Base-by-base conservation (phyloP, 1,140 invertebrate species). In the Muscidifurax raptorellus region DNA sequence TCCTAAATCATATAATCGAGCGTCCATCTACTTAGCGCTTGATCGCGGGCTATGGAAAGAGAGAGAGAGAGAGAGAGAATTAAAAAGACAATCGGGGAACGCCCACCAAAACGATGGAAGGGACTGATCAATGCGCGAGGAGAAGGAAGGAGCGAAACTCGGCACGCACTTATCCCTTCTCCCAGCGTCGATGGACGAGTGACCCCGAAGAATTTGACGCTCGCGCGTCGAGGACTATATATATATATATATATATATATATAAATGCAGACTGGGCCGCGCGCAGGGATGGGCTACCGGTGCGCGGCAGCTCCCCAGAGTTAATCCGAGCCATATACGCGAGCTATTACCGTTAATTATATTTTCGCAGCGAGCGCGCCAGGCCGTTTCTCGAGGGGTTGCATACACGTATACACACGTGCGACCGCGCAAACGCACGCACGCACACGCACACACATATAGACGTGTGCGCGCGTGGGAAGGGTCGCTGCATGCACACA, bases 341-440 rank as follows among this genome's bases (percentile, higher is more conserved):
- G 89, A 89, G 90, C 91, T 91, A 93, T 93, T 93, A 93, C 90
- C 91, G 92, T 93, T 93, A 92, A 92, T 93, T 93, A 92, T 93
- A 93, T 93, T 93, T 93, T 93, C 91, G 89, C 89, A 88, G 88
- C 86, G 88, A 87, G 87, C 86, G 86, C 72, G 88, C 86, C 87
- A 86, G 87, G 86, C 85, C 77, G 76, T 71, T 81, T 71, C 44
- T 72, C 79, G 87, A 88, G 88, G 88, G 89, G 87, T 86, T 87
- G 86, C 80, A 83, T 85, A 85, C 86, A 72, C 9, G 52, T 3
- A 10, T n/a, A 80, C 64, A 28, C 32, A 22, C 83, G 76, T 82
- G 85, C 82, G 82, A 84, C 86, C 86, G 86, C 86, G 86, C 85
- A 86, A 44, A 82, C 83, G 83, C 85, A 75, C 86, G 71, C 80